A percentile compares a stretch with the other conserved stretches of the same genome.
Conservation (phyloP, 1,140 invertebrate genomes). For the Pararge aegeria region DNA sequence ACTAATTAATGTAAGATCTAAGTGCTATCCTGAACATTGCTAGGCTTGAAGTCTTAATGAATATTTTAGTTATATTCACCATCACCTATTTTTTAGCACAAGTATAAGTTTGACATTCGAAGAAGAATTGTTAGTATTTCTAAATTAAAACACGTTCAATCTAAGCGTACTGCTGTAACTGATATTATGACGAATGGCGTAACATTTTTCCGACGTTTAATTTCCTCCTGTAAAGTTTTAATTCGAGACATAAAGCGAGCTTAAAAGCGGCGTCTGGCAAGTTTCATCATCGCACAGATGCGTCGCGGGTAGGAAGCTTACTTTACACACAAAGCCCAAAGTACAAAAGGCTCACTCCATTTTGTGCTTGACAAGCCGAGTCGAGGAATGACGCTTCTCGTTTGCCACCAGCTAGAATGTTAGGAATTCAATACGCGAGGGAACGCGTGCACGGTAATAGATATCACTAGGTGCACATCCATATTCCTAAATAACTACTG, state of each 20-base stretch:
- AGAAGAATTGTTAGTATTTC: neutral
- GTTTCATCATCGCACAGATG: constrained; percentile 75
- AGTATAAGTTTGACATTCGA: no score
- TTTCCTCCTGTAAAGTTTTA: constrained; percentile 75
- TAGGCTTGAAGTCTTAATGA: no score
- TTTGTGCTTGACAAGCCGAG: constrained; percentile 70
- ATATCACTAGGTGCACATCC: no score
- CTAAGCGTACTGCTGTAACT: neutral
- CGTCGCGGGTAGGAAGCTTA: constrained; percentile 69
- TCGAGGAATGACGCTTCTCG: constrained; percentile 48
- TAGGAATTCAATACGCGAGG: constrained; percentile 10
- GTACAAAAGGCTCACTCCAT: constrained; percentile 74
- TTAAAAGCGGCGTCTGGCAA: constrained; percentile 75
- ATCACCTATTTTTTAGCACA: no score
- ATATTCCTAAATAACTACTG: no score
- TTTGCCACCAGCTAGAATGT: constrained; percentile 15
- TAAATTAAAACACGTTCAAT: neutral
- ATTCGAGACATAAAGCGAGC: constrained; percentile 72
- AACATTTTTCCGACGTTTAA: constrained; percentile 70
- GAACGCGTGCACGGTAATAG: neutral
- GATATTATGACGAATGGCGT: constrained; percentile 27
- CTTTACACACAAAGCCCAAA: constrained; percentile 75
- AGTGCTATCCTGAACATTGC: no score
- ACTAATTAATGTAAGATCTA: no score
- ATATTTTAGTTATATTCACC: no score